Conservation (phyloP, 2,113 vertebrate genomes). For the Peromyscus leucopus region DNA sequence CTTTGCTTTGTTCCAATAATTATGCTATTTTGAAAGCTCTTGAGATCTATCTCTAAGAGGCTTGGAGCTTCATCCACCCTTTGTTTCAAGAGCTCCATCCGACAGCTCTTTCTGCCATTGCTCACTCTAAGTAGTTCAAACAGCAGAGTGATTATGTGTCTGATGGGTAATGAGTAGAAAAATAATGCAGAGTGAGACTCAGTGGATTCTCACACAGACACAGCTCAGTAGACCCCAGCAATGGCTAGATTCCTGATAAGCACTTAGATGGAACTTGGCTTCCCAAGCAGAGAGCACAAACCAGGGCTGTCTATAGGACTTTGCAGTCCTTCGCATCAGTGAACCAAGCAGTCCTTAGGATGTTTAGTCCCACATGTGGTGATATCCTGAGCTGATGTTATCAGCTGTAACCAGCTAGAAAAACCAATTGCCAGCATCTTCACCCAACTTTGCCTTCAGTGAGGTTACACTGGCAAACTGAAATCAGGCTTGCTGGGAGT, state of each 20-base stretch:
- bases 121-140: not conserved
- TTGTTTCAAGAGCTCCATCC: not conserved
- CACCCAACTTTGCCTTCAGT: not conserved
- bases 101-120: not conserved
- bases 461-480: not conserved
- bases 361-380: not conserved
- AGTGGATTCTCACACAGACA: not conserved
- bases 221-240: not conserved
- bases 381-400: not conserved
- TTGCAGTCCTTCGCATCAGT: not conserved
- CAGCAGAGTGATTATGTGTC: not conserved
- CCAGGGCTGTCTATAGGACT: not conserved
- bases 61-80: not conserved
- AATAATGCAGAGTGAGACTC: not conserved
- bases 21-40: not conserved
- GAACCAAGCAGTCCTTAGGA: not conserved
- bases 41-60: not conserved
- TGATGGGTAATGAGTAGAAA: not conserved
- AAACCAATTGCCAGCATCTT: conserved; percentile 13
- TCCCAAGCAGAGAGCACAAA: not conserved
- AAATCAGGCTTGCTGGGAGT: not conserved
- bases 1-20: conserved; percentile 8
- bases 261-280: not conserved
- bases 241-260: not conserved
- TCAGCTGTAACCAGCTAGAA: not conserved